Evolutionary conservation across 2,797 vertebrate species (phyloP).

Genomic region (Cynodonichthys magdalenae): DNA sequence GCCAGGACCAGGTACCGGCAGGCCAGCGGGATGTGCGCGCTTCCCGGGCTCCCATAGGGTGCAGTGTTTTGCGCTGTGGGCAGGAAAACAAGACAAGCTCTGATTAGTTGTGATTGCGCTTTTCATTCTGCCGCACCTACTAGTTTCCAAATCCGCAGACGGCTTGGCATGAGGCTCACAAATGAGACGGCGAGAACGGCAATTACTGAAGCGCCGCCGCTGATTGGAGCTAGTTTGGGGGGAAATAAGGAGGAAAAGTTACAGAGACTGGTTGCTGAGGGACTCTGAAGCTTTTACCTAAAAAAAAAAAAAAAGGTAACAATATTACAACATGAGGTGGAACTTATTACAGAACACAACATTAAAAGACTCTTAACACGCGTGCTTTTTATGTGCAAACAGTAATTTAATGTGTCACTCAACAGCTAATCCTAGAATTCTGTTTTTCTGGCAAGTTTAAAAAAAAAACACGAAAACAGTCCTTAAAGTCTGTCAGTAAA

Average conservation of each 20-base stretch:
- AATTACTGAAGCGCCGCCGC: slow-evolving; percentile 31
- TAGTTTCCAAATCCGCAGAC: slow-evolving; percentile 35
- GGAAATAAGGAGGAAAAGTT: neutral
- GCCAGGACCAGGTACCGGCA: slow-evolving; percentile 94
- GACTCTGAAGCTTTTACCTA: neutral
- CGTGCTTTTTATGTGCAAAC: neutral
- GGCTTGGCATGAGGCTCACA: slow-evolving; percentile 26
- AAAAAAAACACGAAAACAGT: neutral
- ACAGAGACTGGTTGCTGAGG: neutral
- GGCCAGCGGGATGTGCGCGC: slow-evolving; percentile 89
- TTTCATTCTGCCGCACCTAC: slow-evolving; percentile 38
- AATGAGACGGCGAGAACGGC: slow-evolving; percentile 29
- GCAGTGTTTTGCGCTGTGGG: slow-evolving; percentile 95
- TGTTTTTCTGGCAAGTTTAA: too few relatives aligned
- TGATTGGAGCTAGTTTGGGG: slow-evolving; percentile 27
- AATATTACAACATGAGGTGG: neutral
- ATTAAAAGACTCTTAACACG: neutral
- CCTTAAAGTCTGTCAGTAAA: neutral
- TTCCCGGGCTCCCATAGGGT: slow-evolving; percentile 93
- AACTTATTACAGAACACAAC: too few relatives aligned
- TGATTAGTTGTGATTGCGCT: slow-evolving; percentile 73
- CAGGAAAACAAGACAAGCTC: slow-evolving; percentile 78
- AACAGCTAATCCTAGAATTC: too few relatives aligned
- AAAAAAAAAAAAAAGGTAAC: neutral
- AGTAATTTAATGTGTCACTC: neutral